phyloP scores from a whole-genome alignment of 2,888 invertebrate species.

The Rotaria sp. region DNA sequence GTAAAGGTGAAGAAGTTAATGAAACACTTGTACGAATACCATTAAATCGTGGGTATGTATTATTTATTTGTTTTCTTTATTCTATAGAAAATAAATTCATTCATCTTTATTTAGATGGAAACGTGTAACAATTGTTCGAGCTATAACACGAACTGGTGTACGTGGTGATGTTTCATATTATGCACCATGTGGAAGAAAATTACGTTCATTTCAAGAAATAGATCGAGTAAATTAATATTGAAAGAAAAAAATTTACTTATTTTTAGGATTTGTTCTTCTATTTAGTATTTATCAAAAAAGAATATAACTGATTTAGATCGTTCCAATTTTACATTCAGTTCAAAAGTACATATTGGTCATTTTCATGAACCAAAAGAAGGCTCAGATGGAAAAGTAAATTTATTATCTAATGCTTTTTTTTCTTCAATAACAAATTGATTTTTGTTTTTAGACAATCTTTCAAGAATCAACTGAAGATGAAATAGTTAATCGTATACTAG shows the following conservation, averaged over 20 bases:
- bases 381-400: neutral
- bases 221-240: conserved; percentile 46
- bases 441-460: neutral
- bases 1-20: neutral
- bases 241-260: no score
- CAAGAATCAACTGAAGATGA: neutral
- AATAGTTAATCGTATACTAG: neutral
- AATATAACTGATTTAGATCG: neutral
- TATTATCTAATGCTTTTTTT: neutral
- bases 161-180: conserved; percentile 88
- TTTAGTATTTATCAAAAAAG: neutral
- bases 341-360: conserved; percentile 23
- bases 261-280: neutral
- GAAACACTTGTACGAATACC: neutral
- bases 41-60: neutral
- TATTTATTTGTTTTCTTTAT: neutral
- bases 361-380: conserved; percentile 18
- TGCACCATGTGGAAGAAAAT: conserved; percentile 64
- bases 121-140: conserved; percentile 35
- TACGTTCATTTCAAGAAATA: conserved; percentile 63
- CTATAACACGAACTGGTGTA: conserved; percentile 60
- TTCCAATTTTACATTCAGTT: conserved; percentile 21
- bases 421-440: neutral
- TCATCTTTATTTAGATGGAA: conserved; percentile 26
- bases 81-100: no score